A percentile compares a stretch with the other conserved stretches of the same genome.
These are phyloP conservation scores for Cheilinus undulatus DNA, from an alignment of 2,113 vertebrate species.

Conservation along the genomic window DNA sequence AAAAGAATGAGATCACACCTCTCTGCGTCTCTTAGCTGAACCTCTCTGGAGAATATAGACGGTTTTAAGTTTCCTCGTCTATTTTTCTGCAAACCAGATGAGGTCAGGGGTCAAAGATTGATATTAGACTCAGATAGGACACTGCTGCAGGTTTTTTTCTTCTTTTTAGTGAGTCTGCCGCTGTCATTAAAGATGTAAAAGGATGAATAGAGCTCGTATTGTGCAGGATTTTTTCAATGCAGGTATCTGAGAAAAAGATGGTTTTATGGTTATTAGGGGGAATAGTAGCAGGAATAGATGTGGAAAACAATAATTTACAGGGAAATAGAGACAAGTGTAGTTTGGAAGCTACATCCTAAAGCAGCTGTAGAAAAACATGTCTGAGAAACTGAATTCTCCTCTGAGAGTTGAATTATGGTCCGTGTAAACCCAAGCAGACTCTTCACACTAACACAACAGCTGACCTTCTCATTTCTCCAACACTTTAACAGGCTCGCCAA, in stretches of 20 bases:
- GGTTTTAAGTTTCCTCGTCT: slow-evolving; percentile 11
- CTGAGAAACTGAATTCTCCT: slow-evolving; percentile 15
- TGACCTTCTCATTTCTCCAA: slow-evolving; percentile 46
- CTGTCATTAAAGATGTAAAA: background rate
- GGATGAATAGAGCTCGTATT: too few species aligned
- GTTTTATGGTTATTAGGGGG: too few species aligned
- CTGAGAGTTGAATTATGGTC: slow-evolving; percentile 25
- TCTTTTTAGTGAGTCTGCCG: background rate
- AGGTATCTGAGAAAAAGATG: too few species aligned
- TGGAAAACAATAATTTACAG: too few species aligned
- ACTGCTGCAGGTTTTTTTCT: background rate
- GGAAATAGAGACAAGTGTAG: too few species aligned
- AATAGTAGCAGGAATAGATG: too few species aligned
- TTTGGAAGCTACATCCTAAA: background rate
- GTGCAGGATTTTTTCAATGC: background rate
- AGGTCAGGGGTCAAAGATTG: background rate
- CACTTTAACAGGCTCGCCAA: slow-evolving; percentile 34
- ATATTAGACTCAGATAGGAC: background rate
- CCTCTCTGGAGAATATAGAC: slow-evolving; percentile 16
- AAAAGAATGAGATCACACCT: slow-evolving; percentile 42
- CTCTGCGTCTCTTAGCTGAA: background rate
- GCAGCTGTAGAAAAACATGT: slow-evolving; percentile 1
- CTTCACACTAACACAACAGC: slow-evolving; percentile 47
- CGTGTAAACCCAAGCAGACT: slow-evolving; percentile 19
- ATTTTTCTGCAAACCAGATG: slow-evolving; percentile 3